These are phyloP conservation scores for Actenoides lindsayi DNA, from an alignment of 2,113 vertebrate species.

Conservation along the genomic window DNA sequence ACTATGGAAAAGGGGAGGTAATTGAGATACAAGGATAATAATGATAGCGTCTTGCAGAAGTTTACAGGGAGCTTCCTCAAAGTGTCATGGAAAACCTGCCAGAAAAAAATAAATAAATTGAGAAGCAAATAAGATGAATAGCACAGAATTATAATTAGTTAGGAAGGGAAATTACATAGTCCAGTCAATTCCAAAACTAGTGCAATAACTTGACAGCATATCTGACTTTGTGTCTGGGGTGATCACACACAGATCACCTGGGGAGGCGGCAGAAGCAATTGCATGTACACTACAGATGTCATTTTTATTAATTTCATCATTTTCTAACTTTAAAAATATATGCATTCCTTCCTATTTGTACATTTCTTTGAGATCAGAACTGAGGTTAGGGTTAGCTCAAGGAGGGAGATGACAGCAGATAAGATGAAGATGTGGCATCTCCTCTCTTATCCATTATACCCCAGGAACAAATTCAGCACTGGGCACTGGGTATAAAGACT, in stretches of 20 bases:
- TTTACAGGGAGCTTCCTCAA: background rate
- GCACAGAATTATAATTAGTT: background rate
- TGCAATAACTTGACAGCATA: background rate
- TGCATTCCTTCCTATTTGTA: background rate
- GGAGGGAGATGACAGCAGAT: background rate
- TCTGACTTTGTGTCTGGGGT: background rate
- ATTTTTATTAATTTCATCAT: background rate
- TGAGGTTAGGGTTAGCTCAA: background rate
- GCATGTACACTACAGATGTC: accelerated
- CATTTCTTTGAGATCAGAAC: background rate
- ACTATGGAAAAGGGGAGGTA: background rate
- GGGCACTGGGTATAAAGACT: background rate
- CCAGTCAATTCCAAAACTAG: background rate
- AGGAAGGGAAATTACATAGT: background rate
- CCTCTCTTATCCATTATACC: background rate
- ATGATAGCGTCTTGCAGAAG: background rate
- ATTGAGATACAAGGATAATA: background rate
- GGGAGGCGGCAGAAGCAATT: background rate
- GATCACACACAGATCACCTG: background rate
- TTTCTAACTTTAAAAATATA: background rate
- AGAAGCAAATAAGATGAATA: background rate
- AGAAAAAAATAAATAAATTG: background rate
- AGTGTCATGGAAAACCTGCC: background rate
- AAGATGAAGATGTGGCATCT: background rate
- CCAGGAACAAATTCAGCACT: background rate